Percentiles rank a stretch among this genome's conserved stretches.
Evolutionary conservation across 2,113 vertebrate genomes (phyloP).

Genomic region (Notothenia coriiceps): DNA sequence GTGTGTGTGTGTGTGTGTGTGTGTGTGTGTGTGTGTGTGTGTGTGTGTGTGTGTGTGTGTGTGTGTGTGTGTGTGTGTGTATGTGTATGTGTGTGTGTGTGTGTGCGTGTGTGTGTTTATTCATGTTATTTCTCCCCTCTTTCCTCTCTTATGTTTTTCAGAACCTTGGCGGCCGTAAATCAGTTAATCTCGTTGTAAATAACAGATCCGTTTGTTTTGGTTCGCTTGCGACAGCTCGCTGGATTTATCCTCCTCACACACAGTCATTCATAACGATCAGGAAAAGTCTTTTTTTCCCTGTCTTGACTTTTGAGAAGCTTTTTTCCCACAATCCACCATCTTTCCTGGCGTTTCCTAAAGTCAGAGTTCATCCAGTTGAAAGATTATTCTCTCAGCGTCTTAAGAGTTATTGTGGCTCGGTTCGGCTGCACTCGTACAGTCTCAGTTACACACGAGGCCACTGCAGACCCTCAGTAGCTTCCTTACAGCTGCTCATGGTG

Average conservation of each 20-base stretch:
- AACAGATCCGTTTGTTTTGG: conserved; percentile 41
- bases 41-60: no score
- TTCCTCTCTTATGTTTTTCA: conserved; percentile 34
- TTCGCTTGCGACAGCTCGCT: conserved; percentile 28
- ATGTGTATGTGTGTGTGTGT: no score
- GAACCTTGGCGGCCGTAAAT: conserved; percentile 36
- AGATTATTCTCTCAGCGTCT: conserved; percentile 33
- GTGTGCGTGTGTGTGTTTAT: no score
- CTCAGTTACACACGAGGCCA: conserved; percentile 16
- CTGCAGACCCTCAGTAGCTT: conserved; percentile 26
- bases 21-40: no score
- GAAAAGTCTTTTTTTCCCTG: conserved; percentile 2
- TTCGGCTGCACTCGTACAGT: conserved; percentile 24
- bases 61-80: no score
- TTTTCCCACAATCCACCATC: conserved; percentile 33
- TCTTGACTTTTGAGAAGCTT: conserved; percentile 10
- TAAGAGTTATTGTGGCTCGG: conserved; percentile 44
- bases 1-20: no score
- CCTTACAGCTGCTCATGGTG: conserved; percentile 27
- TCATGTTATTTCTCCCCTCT: conserved; percentile 9
- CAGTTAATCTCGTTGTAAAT: conserved; percentile 37
- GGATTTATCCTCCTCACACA: conserved; percentile 40
- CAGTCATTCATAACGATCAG: conserved; percentile 49
- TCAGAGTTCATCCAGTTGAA: conserved; percentile 49
- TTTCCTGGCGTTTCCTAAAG: conserved; percentile 34